Percentiles rank a stretch among this genome's conserved stretches.
Conservation (phyloP, 2,888 invertebrate genomes). For the Dascillus cervinus region DNA sequence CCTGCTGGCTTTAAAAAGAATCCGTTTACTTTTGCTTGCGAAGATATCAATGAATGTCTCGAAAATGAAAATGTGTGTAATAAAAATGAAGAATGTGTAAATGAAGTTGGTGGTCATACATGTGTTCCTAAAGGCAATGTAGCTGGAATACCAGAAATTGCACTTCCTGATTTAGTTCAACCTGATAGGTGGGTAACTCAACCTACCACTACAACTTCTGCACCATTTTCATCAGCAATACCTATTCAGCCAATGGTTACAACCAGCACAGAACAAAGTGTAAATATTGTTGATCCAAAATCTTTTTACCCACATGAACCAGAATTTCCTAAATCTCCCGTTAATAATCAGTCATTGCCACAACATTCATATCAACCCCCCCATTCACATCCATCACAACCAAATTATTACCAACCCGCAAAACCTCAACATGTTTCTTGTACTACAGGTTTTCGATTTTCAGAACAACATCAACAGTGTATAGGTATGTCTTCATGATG, state of each 20-base stretch:
- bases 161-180: conserved; percentile 3
- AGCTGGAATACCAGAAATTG: conserved; percentile 4
- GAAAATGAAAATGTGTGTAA: conserved; percentile 53
- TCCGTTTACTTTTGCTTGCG: conserved; percentile 46
- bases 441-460: conserved; percentile 18
- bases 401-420: too few species aligned
- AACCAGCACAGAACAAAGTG: background rate
- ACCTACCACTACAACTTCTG: conserved; percentile 11
- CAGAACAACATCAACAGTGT: conserved; percentile 14
- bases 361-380: conserved; percentile 6
- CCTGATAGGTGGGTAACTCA: conserved; percentile 10
- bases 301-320: too few species aligned
- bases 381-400: conserved; percentile 5
- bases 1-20: conserved; percentile 58
- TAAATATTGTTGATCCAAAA: background rate
- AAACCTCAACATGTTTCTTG: conserved; percentile 14
- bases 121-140: conserved; percentile 51
- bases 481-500: conserved; percentile 15
- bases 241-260: background rate
- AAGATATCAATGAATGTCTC: conserved; percentile 74
- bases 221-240: too few species aligned
- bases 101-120: conserved; percentile 58
- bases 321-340: too few species aligned
- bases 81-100: conserved; percentile 55
- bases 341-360: conserved; percentile 2